Conservation (phyloP, 2,797 vertebrate species). For the Manis crassicaudata region DNA sequence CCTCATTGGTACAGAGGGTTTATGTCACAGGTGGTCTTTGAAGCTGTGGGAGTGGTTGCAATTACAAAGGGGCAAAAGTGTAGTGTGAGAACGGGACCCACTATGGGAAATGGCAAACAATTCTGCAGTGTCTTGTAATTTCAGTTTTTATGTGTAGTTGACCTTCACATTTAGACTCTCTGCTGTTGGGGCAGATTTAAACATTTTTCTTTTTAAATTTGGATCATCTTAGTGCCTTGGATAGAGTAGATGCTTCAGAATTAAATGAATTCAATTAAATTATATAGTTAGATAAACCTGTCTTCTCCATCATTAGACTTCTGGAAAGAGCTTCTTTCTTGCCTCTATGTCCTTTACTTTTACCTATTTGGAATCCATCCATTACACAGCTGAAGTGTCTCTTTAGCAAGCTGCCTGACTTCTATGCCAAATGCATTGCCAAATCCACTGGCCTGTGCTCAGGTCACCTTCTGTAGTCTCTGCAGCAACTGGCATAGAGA, state of each 20-base stretch:
- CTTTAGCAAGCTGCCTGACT: background rate
- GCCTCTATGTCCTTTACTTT: background rate
- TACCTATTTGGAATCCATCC: background rate
- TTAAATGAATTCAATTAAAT: background rate
- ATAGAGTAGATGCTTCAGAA: background rate
- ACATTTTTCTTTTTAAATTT: background rate
- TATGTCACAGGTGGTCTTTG: background rate
- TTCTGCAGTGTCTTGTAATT: background rate
- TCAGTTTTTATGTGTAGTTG: background rate
- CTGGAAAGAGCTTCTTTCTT: background rate
- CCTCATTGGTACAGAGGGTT: background rate
- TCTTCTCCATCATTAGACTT: background rate
- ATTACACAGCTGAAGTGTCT: background rate
- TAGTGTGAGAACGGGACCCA: background rate
- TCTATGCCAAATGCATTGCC: background rate
- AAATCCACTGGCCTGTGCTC: background rate
- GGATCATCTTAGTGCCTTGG: background rate
- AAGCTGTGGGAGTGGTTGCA: background rate
- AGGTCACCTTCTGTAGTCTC: background rate
- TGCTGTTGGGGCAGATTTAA: background rate
- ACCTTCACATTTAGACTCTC: background rate
- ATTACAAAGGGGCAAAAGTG: background rate
- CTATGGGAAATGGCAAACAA: background rate
- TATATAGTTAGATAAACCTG: background rate
- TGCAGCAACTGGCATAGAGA: rapidly evolving